Conservation (phyloP, 2,888 invertebrate genomes). For the Chamaedrilus cognettii region DNA sequence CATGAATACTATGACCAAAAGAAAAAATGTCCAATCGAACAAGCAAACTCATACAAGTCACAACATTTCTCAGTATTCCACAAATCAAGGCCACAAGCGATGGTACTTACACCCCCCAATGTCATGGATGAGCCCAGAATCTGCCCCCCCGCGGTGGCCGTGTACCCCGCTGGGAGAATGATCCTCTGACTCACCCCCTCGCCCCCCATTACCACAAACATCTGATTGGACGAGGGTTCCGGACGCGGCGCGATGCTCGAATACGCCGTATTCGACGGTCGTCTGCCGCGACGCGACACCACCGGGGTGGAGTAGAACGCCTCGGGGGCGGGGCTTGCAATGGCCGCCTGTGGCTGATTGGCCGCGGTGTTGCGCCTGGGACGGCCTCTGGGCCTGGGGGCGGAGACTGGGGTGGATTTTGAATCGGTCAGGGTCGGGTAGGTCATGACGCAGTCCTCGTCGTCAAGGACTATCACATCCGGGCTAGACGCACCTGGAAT, state of each 20-base stretch:
- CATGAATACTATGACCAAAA: no score
- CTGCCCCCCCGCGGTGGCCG: background rate
- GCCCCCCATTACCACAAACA: background rate
- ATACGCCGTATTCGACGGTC: no score
- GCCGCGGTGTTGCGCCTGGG: background rate
- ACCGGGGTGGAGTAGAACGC: background rate
- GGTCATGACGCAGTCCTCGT: constrained; percentile 8
- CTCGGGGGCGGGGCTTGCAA: background rate
- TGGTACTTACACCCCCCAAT: no score
- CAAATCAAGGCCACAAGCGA: no score
- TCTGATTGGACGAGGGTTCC: background rate
- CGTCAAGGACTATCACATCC: constrained; percentile 1
- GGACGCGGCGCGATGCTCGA: no score
- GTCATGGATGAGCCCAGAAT: no score
- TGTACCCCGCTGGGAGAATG: background rate
- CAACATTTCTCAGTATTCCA: no score
- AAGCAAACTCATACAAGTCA: no score
- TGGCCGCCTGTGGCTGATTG: no score
- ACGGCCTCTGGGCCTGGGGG: background rate
- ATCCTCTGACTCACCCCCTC: background rate
- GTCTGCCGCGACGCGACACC: no score
- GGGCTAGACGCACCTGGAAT: constrained; percentile 1
- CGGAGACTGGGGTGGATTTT: background rate
- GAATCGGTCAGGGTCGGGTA: background rate
- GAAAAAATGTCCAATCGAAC: no score